A percentile compares a stretch with the other conserved stretches of the same genome.
These are phyloP conservation scores for Phania funesta DNA, from an alignment of 2,888 invertebrate species.

Conservation along the genomic window DNA sequence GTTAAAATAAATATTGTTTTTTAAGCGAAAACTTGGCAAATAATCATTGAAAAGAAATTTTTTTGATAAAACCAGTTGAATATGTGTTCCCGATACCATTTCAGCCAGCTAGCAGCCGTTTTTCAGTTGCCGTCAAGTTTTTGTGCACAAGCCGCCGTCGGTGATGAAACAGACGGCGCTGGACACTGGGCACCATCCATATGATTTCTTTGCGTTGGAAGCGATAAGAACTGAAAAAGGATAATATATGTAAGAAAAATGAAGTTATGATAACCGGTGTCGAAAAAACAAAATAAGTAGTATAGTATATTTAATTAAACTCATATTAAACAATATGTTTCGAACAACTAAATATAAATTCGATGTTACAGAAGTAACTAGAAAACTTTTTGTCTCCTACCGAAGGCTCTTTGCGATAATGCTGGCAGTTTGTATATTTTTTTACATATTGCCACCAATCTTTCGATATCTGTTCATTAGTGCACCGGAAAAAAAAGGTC, in stretches of 20 bases:
- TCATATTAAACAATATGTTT: conserved; percentile 72
- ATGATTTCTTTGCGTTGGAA: conserved; percentile 14
- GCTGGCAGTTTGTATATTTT: conserved; percentile 82
- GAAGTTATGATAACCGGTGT: conserved; percentile 60
- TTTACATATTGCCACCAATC: conserved; percentile 85
- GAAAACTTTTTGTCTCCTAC: conserved; percentile 77
- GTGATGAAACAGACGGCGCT: no score
- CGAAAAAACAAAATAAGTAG: conserved; percentile 6
- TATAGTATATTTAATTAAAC: conserved; percentile 34
- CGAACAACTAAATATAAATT: conserved; percentile 79
- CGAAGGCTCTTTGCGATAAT: conserved; percentile 79
- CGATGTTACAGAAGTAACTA: conserved; percentile 76
- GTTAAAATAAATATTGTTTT: no score
- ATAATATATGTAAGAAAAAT: conserved; percentile 47
- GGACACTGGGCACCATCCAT: conserved; percentile 4
- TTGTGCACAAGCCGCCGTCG: no score
- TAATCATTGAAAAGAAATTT: no score
- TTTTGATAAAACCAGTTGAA: no score
- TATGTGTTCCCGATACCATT: no score
- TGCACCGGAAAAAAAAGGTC: conserved; percentile 80
- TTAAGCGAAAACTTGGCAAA: no score
- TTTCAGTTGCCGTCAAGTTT: no score
- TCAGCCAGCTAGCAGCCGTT: no score
- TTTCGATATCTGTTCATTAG: conserved; percentile 84
- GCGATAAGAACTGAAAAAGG: neutral